Conservation (phyloP, 2,888 invertebrate genomes). For the Drosophila paramelanica region DNA sequence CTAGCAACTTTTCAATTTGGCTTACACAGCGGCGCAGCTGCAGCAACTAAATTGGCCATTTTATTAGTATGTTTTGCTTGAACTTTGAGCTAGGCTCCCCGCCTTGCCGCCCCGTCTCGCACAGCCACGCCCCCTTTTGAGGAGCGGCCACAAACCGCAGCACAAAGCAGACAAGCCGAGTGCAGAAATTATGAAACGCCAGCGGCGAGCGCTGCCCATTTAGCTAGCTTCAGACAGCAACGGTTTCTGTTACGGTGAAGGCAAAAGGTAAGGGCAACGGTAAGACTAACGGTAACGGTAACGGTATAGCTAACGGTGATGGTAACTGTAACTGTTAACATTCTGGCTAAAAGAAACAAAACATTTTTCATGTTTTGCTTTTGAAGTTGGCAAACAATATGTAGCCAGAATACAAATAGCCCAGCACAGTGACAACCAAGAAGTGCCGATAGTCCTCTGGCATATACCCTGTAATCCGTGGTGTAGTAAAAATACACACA, state of each 20-base stretch:
- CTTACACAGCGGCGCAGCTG: constrained; percentile 61
- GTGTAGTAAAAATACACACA: neutral
- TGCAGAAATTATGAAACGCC: constrained; percentile 70
- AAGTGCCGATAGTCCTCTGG: neutral
- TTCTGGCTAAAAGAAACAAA: constrained; percentile 33
- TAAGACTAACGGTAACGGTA: constrained; percentile 3
- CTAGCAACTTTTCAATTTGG: constrained; percentile 58
- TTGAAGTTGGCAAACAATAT: constrained; percentile 49
- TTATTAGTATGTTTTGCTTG: constrained; percentile 55
- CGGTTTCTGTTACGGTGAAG: constrained; percentile 12
- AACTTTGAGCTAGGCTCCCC: constrained; percentile 15
- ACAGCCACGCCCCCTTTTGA: neutral
- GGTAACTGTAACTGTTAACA: constrained; percentile 11
- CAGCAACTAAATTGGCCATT: constrained; percentile 70
- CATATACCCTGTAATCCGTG: neutral
- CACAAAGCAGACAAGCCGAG: constrained; percentile 40
- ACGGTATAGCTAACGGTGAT: constrained; percentile 15
- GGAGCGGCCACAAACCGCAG: constrained; percentile 39
- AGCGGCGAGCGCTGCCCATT: constrained; percentile 61
- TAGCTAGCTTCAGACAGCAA: constrained; percentile 34
- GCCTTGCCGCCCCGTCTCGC: neutral
- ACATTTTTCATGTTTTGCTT: constrained; percentile 43
- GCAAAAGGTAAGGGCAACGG: constrained; percentile 22
- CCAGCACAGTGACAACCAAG: neutral
- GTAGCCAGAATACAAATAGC: constrained; percentile 33